phyloP scores from a whole-genome alignment of 2,797 vertebrate genomes.

The Lateolabrax maculatus region DNA sequence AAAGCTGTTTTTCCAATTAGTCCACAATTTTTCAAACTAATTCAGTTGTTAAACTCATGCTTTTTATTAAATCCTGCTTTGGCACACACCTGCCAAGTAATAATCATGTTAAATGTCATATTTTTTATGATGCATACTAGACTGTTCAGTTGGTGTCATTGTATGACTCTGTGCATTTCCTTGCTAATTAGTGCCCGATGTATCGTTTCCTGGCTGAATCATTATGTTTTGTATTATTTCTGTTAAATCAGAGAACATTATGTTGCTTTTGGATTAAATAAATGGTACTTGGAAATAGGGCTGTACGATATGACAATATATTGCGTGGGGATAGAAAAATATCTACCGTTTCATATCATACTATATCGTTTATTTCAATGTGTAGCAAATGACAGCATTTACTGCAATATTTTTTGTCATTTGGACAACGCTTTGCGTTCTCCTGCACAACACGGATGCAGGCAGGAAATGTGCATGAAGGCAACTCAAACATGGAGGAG shows the following conservation, averaged over 20 bases:
- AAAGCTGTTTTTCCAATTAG: conserved; percentile 24
- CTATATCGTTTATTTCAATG: no score
- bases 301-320: no score
- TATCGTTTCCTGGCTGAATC: conserved; percentile 32
- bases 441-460: no score
- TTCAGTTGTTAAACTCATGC: conserved; percentile 1
- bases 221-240: conserved; percentile 12
- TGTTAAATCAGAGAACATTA: conserved; percentile 32
- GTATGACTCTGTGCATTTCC: conserved; percentile 9
- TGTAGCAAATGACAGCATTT: no score
- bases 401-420: no score
- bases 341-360: no score
- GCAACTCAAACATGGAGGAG: no score
- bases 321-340: no score
- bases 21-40: conserved; percentile 11
- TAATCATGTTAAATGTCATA: not conserved
- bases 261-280: conserved; percentile 24
- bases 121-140: not conserved
- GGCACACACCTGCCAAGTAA: conserved; percentile 16
- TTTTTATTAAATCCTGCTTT: conserved; percentile 3
- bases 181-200: conserved; percentile 28
- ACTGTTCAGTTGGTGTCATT: not conserved
- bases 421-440: no score
- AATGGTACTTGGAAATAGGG: conserved; percentile 11
- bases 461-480: no score